Percentiles rank a stretch among this genome's conserved stretches.
These are phyloP conservation scores for Dynastes maya DNA, from an alignment of 2,888 invertebrate species.

Conservation along the genomic window DNA sequence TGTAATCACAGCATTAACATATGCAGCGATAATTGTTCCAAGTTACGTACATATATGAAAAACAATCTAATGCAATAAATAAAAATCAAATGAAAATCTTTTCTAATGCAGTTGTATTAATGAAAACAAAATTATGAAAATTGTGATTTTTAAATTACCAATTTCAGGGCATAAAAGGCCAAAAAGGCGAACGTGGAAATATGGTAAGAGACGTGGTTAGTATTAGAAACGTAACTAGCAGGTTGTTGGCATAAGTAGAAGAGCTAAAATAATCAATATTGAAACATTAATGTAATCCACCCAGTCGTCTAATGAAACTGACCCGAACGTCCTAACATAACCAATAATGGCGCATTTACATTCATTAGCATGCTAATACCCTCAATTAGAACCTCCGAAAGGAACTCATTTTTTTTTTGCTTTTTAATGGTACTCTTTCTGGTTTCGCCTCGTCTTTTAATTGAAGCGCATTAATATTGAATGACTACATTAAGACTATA, in stretches of 20 bases:
- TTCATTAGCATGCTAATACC: slow-evolving; percentile 63
- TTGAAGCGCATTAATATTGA: not conserved
- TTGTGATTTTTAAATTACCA: not conserved
- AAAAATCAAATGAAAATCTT: no score
- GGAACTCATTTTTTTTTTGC: not conserved
- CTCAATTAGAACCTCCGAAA: slow-evolving; percentile 34
- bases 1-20: no score
- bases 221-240: slow-evolving; percentile 56
- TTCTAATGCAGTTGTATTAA: no score
- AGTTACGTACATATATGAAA: no score
- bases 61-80: no score
- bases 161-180: slow-evolving; percentile 82
- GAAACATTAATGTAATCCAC: slow-evolving; percentile 48
- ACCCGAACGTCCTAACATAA: slow-evolving; percentile 58
- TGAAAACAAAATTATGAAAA: slow-evolving; percentile 5
- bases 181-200: slow-evolving; percentile 82
- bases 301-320: slow-evolving; percentile 60
- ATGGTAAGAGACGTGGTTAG: slow-evolving; percentile 76
- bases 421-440: not conserved
- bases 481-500: not conserved
- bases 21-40: no score
- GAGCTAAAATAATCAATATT: slow-evolving; percentile 53
- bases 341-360: slow-evolving; percentile 59
- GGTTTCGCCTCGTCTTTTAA: not conserved
- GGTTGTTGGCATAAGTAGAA: slow-evolving; percentile 41